Percentiles rank a stretch among this genome's conserved stretches.
Conservation (phyloP, 2,888 invertebrate species). For the Tipula lateralis region DNA sequence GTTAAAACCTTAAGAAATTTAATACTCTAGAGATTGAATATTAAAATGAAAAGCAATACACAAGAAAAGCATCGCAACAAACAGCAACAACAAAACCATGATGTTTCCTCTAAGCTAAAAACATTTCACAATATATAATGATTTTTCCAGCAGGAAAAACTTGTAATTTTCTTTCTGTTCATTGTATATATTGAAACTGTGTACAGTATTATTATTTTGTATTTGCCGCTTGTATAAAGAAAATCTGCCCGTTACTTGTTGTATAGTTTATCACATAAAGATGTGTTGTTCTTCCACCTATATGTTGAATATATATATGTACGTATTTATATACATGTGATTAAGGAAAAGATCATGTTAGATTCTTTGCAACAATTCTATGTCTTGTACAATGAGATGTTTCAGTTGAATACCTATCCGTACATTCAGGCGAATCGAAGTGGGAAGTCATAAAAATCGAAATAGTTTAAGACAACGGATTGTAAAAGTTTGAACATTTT, state of each 20-base stretch:
- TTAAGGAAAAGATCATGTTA: background rate
- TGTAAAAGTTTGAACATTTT: no score
- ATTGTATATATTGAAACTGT: background rate
- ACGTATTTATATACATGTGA: background rate
- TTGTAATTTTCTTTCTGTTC: background rate
- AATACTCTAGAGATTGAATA: background rate
- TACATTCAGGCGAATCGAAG: no score
- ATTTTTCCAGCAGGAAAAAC: background rate
- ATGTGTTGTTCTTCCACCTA: background rate
- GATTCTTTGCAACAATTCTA: background rate
- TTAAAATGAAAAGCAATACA: no score
- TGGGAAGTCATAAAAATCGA: no score
- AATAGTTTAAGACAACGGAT: no score
- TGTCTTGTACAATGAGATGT: background rate
- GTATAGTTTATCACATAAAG: background rate
- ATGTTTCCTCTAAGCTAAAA: background rate
- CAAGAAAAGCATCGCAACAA: background rate
- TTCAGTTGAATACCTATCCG: no score
- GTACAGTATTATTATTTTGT: background rate
- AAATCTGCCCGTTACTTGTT: background rate
- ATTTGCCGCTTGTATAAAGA: background rate
- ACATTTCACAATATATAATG: background rate
- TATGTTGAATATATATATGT: background rate
- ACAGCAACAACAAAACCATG: no score
- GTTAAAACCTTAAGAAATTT: background rate